A percentile compares a stretch with the other conserved stretches of the same genome.
Evolutionary conservation across 1,140 invertebrate genomes (phyloP).

Genomic region (Megalonaias nervosa): DNA sequence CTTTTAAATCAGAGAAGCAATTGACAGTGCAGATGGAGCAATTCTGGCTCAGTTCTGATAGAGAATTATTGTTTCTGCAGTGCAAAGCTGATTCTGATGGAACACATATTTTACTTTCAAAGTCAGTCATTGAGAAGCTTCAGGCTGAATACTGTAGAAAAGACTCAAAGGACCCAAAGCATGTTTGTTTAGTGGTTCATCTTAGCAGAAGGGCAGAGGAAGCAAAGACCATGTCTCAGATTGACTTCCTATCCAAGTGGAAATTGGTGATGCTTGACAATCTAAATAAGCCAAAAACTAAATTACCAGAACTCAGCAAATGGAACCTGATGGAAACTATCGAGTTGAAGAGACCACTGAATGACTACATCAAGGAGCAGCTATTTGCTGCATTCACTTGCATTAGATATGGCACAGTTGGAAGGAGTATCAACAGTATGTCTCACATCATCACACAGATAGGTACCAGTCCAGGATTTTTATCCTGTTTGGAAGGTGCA

Average conservation of each 20-base stretch:
- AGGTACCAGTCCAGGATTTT: conserved; percentile 7
- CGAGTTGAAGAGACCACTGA: conserved; percentile 30
- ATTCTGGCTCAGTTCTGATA: conserved; percentile 11
- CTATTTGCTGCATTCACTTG: conserved; percentile 49
- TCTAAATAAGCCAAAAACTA: conserved; percentile 22
- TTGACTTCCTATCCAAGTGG: conserved; percentile 49
- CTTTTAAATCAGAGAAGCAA: conserved; percentile 39
- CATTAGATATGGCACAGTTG: conserved; percentile 36
- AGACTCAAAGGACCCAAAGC: conserved; percentile 7
- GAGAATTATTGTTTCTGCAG: conserved; percentile 27
- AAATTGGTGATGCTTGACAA: conserved; percentile 41
- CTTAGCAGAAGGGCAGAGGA: conserved; percentile 21
- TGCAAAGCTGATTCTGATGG: conserved; percentile 19
- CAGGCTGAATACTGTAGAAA: too few relatives aligned
- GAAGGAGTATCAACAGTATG: conserved; percentile 32
- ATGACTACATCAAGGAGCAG: conserved; percentile 24
- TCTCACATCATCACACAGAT: conserved; percentile 21
- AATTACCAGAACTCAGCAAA: conserved; percentile 16
- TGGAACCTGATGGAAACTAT: conserved; percentile 25
- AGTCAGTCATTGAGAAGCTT: conserved; percentile 18
- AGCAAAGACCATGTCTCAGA: conserved; percentile 16
- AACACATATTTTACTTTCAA: conserved; percentile 19
- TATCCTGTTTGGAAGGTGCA: conserved; percentile 33
- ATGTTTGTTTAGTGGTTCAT: conserved; percentile 44
- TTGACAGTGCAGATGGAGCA: conserved; percentile 8